Base-by-base conservation (phyloP, 1,140 invertebrate genomes). In the Mesaphorura yosii region DNA sequence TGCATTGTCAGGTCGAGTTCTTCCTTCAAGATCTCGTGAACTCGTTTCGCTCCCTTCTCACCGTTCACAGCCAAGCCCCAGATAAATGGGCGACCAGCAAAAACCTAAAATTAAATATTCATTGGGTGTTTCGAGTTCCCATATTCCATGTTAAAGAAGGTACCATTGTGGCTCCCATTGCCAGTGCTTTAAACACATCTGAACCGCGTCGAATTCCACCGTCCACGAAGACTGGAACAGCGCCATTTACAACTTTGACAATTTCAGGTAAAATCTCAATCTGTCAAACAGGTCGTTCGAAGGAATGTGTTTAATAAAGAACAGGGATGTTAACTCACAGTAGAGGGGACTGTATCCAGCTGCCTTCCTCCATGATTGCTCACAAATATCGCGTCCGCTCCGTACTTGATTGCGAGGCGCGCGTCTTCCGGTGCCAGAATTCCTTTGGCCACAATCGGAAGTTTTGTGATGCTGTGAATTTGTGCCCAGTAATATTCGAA, bases 351-450 rank as follows among this genome's bases (percentile, higher is more conserved):
- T n/a, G 80, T 77, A 66, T 95, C 90, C 17, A 94, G 70, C 73
- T 94, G 90, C 48, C 89, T 75, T 0, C 80, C 89, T 1, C 90
- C 90, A 69, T 94, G 90, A 71, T 93, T 94, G 0, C 88, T 93
- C 14, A 96, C 88, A 14, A 88, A 71, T 41, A 96, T 82, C 1
- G 75, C 91, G 17, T 74, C 67, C 39, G 78, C 85, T 15, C 86
- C 87, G 41, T 77, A 69, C 64, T 88, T 70, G 1, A 81, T 70
- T 1, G 82, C 88, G 54, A 82, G 69, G 10, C 79, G 58, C 0
- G 90, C 89, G 73, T 95, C 91, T 64, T 92, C 84, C 1, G 75
- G 77, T 15, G 87, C 86, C 22, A 94, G 68, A 51, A 95, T 78
- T n/a, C 91, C 91, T 73, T 96, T 96, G 1, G 89, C 72, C 37